These are phyloP conservation scores for Machimus atricapillus DNA, from an alignment of 2,888 invertebrate genomes.

Conservation along the genomic window DNA sequence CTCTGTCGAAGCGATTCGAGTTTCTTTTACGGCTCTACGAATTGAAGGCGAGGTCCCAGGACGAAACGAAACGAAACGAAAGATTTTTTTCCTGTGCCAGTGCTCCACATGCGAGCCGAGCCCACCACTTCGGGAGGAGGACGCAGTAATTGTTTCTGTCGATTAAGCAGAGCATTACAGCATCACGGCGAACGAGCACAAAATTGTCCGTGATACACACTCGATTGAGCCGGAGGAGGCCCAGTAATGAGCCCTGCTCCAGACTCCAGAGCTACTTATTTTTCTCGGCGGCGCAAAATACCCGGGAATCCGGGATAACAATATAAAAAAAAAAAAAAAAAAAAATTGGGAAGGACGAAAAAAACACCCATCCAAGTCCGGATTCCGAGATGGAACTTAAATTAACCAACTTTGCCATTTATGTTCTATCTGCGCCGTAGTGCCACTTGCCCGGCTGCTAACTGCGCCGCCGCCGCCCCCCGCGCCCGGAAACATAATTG, in stretches of 20 bases:
- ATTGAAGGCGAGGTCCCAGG: background rate
- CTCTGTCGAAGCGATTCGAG: background rate
- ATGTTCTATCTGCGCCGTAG: slow-evolving; percentile 8
- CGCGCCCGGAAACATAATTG: background rate
- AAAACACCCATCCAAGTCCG: background rate
- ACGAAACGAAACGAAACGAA: background rate
- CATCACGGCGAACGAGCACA: background rate
- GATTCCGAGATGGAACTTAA: slow-evolving; percentile 20
- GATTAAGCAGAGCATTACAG: slow-evolving; percentile 11
- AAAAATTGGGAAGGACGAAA: background rate
- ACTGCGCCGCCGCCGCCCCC: background rate
- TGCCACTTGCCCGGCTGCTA: slow-evolving; percentile 5
- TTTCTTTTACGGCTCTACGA: background rate
- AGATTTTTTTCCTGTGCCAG: background rate
- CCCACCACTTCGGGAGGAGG: background rate
- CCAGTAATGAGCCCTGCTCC: slow-evolving; percentile 15
- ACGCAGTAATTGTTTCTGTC: slow-evolving; percentile 30
- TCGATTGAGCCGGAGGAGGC: slow-evolving; percentile 21
- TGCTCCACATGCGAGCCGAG: background rate
- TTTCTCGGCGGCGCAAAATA: background rate
- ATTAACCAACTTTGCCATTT: slow-evolving; percentile 30
- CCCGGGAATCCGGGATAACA: background rate
- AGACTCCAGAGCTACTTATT: background rate
- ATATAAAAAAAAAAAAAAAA: background rate
- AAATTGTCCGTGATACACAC: slow-evolving; percentile 17